Conservation (phyloP, 2,888 invertebrate species). For the Acleris laterana region DNA sequence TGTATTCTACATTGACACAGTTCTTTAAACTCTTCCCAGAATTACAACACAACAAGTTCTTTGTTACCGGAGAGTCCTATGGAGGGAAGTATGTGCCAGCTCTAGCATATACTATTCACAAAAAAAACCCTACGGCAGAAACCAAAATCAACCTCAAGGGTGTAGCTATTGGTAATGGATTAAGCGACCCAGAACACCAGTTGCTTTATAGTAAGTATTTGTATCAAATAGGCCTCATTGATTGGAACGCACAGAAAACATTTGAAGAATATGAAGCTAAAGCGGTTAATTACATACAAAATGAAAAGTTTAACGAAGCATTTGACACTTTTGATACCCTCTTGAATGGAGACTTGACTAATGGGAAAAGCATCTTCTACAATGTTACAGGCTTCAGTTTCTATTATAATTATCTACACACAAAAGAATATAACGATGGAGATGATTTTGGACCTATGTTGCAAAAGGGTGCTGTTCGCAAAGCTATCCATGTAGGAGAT, state of each 20-base stretch:
- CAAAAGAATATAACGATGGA: constrained; percentile 80
- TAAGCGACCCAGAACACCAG: constrained; percentile 91
- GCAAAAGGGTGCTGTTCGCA: constrained; percentile 86
- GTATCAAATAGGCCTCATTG: constrained; percentile 90
- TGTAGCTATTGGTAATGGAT: constrained; percentile 91
- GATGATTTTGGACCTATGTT: constrained; percentile 86
- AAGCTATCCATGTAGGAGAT: constrained; percentile 93
- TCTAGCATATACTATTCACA: constrained; percentile 88
- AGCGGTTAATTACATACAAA: constrained; percentile 84
- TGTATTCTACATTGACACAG: constrained; percentile 90
- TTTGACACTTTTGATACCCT: constrained; percentile 89
- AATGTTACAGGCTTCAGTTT: constrained; percentile 91
- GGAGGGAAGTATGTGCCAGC: constrained; percentile 92
- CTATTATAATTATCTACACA: constrained; percentile 89
- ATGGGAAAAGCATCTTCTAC: constrained; percentile 85
- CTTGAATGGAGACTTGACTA: constrained; percentile 87
- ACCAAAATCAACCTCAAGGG: constrained; percentile 90
- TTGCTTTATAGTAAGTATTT: constrained; percentile 91
- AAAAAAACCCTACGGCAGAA: constrained; percentile 84
- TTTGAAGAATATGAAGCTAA: constrained; percentile 86
- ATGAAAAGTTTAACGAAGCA: constrained; percentile 87
- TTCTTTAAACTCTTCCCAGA: constrained; percentile 94
- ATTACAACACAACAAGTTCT: constrained; percentile 90
- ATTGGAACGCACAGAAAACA: constrained; percentile 84
- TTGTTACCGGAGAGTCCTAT: constrained; percentile 95